Evolutionary conservation across 2,888 invertebrate species (phyloP), one percentile per base, ranked within the genome.

Genomic region (Smittia sp.): DNA sequence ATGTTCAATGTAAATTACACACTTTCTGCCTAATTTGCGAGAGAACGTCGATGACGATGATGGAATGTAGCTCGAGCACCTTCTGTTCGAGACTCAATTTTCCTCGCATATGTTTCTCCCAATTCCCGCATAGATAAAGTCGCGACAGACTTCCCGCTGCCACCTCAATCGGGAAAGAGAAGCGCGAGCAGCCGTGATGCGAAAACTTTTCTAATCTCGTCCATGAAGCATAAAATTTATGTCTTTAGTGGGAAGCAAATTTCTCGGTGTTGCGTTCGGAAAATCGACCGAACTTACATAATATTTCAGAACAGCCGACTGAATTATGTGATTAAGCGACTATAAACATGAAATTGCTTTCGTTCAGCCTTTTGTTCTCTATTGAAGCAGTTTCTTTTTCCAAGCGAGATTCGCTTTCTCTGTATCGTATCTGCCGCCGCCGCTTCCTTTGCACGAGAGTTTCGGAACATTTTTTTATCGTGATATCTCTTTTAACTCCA

Each of bases 271-370:
- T 32, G 32, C 32, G 32, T 32, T 32, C 3, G 32, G 32, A 46
- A 39, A 46, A 46, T 11, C 15, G 46, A n/a, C 2, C 6, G 46
- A 46, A 46, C 46, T 32, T 32, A 32, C 32, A 32, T 9, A 32
- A 32, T 32, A 32, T 15, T 24, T 62, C 20, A 22, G 32, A 2
- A 11, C 39, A 46, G 46, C 46, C 15, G 9, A 67, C 22, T 67
- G 67, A 13, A 58, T 58, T 58, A 39, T 41, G 39, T 70, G 69
- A 70, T 68, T 68, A 68, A 68, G 68, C 46, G 68, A 46, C 68
- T 68, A 46, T 68, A 68, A 68, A 68, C 46, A 68, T 68, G 68
- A 68, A 68, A 52, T 65, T 65, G 25, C 58, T 22, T 58, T 18
- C 24, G 58, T 24, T 58, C 24, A 22, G 20, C 24, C 24, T 58